These are phyloP conservation scores for Hyles euphorbiae DNA, from an alignment of 1,140 invertebrate species.

Conservation along the genomic window DNA sequence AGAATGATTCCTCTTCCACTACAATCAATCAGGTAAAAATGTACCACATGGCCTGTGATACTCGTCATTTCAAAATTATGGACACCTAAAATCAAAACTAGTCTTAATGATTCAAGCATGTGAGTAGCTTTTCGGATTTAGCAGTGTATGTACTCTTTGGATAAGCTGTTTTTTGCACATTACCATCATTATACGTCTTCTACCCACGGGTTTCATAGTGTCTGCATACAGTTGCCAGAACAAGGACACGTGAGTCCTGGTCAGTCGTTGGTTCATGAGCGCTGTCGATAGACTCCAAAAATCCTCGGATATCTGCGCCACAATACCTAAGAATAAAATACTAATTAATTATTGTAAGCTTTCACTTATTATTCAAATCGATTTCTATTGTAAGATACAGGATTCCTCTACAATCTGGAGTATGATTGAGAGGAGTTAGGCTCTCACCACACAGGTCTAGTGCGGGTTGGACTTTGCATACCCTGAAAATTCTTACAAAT, in stretches of 20 bases:
- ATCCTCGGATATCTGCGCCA: slow-evolving; percentile 17
- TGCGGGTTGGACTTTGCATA: too few relatives aligned
- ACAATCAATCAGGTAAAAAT: too few relatives aligned
- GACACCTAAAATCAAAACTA: too few relatives aligned
- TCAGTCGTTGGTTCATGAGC: slow-evolving; percentile 23
- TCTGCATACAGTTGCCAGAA: slow-evolving; percentile 46
- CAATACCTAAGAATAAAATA: slow-evolving; percentile 24
- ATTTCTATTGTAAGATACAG: neutral
- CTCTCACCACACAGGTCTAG: neutral
- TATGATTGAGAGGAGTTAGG: neutral
- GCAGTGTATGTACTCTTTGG: too few relatives aligned
- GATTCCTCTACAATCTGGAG: neutral
- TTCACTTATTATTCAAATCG: neutral
- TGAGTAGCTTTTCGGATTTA: too few relatives aligned
- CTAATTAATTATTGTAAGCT: neutral
- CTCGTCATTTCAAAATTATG: too few relatives aligned
- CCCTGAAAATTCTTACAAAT: too few relatives aligned
- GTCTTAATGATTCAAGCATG: too few relatives aligned
- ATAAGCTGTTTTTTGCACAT: too few relatives aligned
- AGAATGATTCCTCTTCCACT: too few relatives aligned
- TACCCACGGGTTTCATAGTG: slow-evolving; percentile 33
- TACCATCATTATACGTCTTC: neutral
- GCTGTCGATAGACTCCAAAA: slow-evolving; percentile 30
- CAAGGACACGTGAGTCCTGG: slow-evolving; percentile 34
- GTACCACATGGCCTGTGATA: too few relatives aligned